Percentiles rank a stretch among this genome's conserved stretches.
Conservation (phyloP, 2,797 vertebrate species). For the Gallinago solitaria region DNA sequence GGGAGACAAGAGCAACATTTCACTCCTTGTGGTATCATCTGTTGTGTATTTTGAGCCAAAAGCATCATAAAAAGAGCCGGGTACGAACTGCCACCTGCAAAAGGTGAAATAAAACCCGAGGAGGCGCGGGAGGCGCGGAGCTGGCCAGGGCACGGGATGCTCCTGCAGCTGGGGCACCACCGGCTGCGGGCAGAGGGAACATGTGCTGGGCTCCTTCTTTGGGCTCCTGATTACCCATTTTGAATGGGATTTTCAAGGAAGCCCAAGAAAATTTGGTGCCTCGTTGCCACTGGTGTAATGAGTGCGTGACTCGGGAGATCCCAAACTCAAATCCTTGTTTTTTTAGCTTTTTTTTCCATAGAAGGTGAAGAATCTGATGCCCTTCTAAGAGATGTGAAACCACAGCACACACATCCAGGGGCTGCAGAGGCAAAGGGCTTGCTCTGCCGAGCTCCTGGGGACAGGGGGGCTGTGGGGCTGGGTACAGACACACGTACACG, state of each 20-base stretch:
- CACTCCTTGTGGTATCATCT: neutral
- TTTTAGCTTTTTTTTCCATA: neutral
- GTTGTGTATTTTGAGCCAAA: neutral
- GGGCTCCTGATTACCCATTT: fast-evolving
- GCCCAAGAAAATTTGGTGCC: neutral
- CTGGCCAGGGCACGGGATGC: neutral
- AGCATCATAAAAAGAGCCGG: neutral
- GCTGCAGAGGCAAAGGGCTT: neutral
- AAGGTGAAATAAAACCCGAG: neutral
- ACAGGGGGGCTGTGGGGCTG: fast-evolving
- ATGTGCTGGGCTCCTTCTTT: neutral
- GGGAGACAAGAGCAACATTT: neutral
- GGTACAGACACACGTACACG: fast-evolving
- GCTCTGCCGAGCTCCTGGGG: neutral
- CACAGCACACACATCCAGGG: neutral
- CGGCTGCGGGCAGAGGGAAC: neutral
- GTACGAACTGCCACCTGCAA: neutral
- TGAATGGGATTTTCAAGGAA: neutral
- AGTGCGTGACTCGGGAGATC: fast-evolving
- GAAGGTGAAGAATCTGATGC: neutral
- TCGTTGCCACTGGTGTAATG: neutral
- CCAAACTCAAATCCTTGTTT: fast-evolving
- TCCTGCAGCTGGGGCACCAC: neutral
- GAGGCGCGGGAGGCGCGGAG: neutral
- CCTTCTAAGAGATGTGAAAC: neutral